Conservation (phyloP, 2,888 invertebrate genomes). For the Pristionchus maxplancki region DNA sequence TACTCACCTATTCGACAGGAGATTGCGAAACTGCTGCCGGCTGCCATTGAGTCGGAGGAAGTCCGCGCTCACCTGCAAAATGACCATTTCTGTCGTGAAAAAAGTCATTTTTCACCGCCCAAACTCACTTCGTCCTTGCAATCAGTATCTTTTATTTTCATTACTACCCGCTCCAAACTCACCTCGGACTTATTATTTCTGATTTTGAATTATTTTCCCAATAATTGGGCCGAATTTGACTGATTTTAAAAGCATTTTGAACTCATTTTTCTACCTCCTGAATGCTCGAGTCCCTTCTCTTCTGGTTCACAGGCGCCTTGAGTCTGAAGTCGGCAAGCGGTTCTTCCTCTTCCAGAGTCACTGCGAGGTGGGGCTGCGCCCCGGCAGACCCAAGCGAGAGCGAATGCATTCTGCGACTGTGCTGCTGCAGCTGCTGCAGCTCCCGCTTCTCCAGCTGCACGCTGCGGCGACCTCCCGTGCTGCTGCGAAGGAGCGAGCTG, state of each 20-base stretch:
- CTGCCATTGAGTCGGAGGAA: conserved; percentile 75
- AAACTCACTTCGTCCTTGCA: no score
- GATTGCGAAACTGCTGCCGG: conserved; percentile 75
- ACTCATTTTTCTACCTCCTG: conserved; percentile 52
- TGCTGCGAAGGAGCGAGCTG: not conserved
- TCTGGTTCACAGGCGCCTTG: conserved; percentile 12
- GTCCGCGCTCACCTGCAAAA: conserved; percentile 74
- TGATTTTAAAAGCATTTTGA: not conserved
- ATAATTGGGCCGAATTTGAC: no score
- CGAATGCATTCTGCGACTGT: not conserved
- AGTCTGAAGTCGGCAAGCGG: not conserved
- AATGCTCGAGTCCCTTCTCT: conserved; percentile 53
- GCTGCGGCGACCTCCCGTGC: not conserved
- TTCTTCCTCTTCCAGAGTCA: not conserved
- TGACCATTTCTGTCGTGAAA: not conserved
- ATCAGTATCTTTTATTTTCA: no score
- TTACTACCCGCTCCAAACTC: no score
- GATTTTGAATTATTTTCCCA: no score
- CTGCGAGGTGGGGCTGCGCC: conserved; percentile 10
- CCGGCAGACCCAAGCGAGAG: not conserved
- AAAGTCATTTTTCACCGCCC: not conserved
- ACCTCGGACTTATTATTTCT: no score
- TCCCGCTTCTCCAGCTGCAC: conserved; percentile 12
- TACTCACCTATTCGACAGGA: conserved; percentile 65
- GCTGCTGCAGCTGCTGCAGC: conserved; percentile 21